Evolutionary conservation across 2,797 vertebrate genomes (phyloP).

Genomic region (Periophthalmus magnuspinnatus): DNA sequence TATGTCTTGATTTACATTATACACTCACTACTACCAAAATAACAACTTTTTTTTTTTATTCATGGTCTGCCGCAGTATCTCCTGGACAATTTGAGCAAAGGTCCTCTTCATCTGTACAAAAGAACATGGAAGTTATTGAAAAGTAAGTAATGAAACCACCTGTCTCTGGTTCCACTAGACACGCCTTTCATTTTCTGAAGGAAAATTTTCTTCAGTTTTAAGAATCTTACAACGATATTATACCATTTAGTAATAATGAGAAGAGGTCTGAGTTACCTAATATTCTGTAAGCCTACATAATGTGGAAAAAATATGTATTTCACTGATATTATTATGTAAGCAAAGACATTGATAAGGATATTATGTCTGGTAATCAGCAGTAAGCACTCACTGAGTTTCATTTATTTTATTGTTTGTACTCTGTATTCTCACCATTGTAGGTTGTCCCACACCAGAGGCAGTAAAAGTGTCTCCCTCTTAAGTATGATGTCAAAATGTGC

Average conservation of each 20-base stretch:
- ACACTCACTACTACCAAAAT: neutral
- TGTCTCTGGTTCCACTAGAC: too few relatives aligned
- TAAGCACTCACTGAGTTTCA: neutral
- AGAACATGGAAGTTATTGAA: neutral
- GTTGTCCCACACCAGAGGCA: slow-evolving; percentile 97
- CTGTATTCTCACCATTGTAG: slow-evolving; percentile 86
- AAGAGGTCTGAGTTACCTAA: neutral
- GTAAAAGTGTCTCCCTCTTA: slow-evolving; percentile 89
- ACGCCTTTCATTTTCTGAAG: neutral
- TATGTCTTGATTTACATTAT: neutral
- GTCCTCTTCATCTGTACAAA: slow-evolving; percentile 85
- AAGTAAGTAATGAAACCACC: slow-evolving; percentile 6
- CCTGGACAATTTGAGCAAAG: slow-evolving; percentile 89
- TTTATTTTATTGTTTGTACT: slow-evolving; percentile 25
- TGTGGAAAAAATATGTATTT: neutral
- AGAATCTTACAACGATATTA: neutral
- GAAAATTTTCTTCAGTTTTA: neutral
- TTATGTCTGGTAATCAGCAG: neutral
- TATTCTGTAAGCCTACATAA: neutral
- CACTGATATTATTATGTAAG: neutral
- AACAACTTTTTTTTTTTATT: slow-evolving; percentile 35
- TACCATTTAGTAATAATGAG: too few relatives aligned
- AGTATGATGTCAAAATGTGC: slow-evolving; percentile 87
- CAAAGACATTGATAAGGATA: neutral
- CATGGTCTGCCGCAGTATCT: slow-evolving; percentile 87